phyloP scores from a whole-genome alignment of 2,888 invertebrate genomes.

The Acronicta psi region DNA sequence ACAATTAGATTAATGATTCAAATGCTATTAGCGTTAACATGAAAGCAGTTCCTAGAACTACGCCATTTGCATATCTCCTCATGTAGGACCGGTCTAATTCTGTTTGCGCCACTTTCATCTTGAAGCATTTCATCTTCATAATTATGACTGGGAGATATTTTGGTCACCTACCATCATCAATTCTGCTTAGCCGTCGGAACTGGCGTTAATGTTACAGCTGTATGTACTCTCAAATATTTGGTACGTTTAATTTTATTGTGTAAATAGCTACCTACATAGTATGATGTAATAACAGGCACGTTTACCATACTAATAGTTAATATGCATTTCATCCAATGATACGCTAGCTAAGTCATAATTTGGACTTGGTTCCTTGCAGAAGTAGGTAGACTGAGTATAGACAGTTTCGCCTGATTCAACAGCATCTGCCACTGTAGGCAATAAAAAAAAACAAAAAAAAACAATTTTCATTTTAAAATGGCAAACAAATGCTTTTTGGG shows the following conservation, averaged over 20 bases:
- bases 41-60: slow-evolving; percentile 38
- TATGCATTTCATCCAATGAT: too few species aligned
- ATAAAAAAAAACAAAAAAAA: too few species aligned
- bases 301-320: too few species aligned
- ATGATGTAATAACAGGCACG: too few species aligned
- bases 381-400: too few species aligned
- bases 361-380: too few species aligned
- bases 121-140: slow-evolving; percentile 11
- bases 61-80: slow-evolving; percentile 23
- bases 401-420: too few species aligned
- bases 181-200: slow-evolving; percentile 20
- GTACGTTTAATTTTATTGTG: slow-evolving; percentile 21
- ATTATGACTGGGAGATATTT: slow-evolving; percentile 20
- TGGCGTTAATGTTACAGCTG: slow-evolving; percentile 24
- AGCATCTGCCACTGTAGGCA: too few species aligned
- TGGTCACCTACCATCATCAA: slow-evolving; percentile 37
- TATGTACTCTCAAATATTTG: slow-evolving; percentile 20
- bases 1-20: slow-evolving; percentile 28
- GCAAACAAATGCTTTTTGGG: too few species aligned
- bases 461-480: too few species aligned
- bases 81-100: slow-evolving; percentile 35
- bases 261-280: not conserved
- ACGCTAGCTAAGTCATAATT: too few species aligned
- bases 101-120: slow-evolving; percentile 47
- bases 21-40: slow-evolving; percentile 29